These are phyloP conservation scores for Cheirogaleus major DNA, from an alignment of 2,797 vertebrate genomes.

Conservation along the genomic window DNA sequence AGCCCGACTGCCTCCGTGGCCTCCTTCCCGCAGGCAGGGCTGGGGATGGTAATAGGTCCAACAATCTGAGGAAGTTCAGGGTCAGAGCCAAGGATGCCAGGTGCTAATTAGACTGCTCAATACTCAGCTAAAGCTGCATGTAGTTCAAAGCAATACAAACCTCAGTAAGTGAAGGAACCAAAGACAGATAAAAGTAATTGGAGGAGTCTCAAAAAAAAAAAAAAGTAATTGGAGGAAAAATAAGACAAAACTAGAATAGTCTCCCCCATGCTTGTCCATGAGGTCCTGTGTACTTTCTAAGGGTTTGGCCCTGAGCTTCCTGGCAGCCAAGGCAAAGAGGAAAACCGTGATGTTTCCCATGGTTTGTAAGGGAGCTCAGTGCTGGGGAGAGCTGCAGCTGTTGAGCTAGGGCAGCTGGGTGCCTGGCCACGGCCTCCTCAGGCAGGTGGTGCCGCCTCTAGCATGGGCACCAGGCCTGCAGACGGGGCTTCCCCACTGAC, in stretches of 20 bases:
- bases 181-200: background rate
- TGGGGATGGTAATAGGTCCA: background rate
- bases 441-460: background rate
- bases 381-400: background rate
- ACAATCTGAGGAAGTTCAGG: background rate
- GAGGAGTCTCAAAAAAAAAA: background rate
- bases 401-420: background rate
- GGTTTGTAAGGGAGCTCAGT: background rate
- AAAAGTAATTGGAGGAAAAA: background rate
- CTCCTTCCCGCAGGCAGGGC: background rate
- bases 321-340: background rate
- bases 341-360: background rate
- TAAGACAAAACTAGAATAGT: background rate
- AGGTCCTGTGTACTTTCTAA: background rate
- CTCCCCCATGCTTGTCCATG: background rate
- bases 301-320: slow-evolving; percentile 5
- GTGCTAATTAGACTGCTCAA: background rate
- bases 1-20: background rate
- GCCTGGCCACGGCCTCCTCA: background rate
- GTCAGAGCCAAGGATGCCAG: background rate
- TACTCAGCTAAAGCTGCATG: background rate
- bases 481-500: background rate
- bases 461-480: background rate
- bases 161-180: background rate
- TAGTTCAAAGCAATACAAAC: background rate